Base-by-base conservation (phyloP, 2,113 vertebrate species). In the Rynchops niger region DNA sequence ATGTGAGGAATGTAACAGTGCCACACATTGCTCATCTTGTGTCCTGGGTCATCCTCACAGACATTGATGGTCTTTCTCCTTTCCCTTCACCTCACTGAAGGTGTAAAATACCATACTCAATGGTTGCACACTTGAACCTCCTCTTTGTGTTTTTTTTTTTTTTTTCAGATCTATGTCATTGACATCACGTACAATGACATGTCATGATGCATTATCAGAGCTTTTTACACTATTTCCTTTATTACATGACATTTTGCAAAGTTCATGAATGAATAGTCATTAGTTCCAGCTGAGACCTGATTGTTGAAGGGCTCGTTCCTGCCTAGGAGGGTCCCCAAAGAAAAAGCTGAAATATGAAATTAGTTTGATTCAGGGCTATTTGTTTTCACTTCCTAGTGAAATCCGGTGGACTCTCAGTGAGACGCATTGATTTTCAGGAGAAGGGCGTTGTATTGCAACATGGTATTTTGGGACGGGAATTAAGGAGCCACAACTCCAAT, bases 371-470 rank as follows among this genome's bases (percentile, higher is more conserved):
- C 53, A 71, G 62, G 88, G 32, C 25, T 72, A 69, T 74, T 81
- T 38, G 50, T 82, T 65, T 58, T 69, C 8, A 21, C 36, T 81
- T 88, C 58, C 53, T 12, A 4, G 56, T 84, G 63, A 92, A 92
- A 88, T 83, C 36, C 40, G 53, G 23, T 22, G 49, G 77, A 49
- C 1, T 86, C 7, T 25, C 30, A 36, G 42, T 65, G 26, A 70
- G 69, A 76, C 6, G 3, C 18, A 45, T 19, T 0, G 0, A 25
- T 72, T 61, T 69, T 36, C 61, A 16, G 53, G 45, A 42, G 62
- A 58, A 55, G 18, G 50, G 3, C 25, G n/a, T 29, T 49, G 9
- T 47, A 11, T 32, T 34, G n/a, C 18, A 55, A 55, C 15, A 11
- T 11, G 25, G 25, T 45, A 9, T 47, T 95, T 96, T 9, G 8